A percentile compares a stretch with the other conserved stretches of the same genome.
These are phyloP conservation scores for Anoplopoma fimbria DNA, from an alignment of 2,113 vertebrate genomes.

Conservation along the genomic window DNA sequence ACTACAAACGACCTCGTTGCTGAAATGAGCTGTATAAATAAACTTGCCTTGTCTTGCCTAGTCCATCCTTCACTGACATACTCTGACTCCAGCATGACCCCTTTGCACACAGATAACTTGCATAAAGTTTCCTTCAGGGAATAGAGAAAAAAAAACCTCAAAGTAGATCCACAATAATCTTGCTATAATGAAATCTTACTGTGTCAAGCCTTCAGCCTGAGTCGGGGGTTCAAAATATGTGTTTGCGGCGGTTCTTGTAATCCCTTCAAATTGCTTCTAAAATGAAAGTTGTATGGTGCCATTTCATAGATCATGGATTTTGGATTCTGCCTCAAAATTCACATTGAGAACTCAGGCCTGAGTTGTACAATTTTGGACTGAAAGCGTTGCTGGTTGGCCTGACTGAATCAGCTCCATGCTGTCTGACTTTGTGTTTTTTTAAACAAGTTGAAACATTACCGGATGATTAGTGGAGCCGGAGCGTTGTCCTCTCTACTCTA, in stretches of 20 bases:
- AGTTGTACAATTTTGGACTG: background rate
- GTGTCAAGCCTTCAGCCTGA: conserved; percentile 41
- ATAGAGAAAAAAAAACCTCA: conserved; percentile 43
- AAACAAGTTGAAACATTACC: background rate
- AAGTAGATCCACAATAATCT: conserved; percentile 60
- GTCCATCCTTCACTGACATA: background rate
- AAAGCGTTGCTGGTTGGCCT: background rate
- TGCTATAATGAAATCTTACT: conserved; percentile 57
- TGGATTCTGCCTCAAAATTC: conserved; percentile 35
- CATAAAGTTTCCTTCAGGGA: conserved; percentile 31
- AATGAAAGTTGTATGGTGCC: conserved; percentile 33
- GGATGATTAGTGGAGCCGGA: background rate
- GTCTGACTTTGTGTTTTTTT: background rate
- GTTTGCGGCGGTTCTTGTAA: conserved; percentile 50
- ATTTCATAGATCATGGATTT: conserved; percentile 49
- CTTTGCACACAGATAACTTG: conserved; percentile 8
- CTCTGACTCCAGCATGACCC: conserved; percentile 2
- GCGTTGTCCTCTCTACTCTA: conserved; percentile 1
- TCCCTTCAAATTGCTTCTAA: conserved; percentile 58
- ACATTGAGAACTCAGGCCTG: conserved; percentile 36
- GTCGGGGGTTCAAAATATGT: conserved; percentile 38
- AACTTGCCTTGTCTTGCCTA: background rate
- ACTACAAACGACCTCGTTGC: background rate
- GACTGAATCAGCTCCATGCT: background rate
- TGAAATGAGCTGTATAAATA: background rate